Base-by-base conservation (phyloP, 2,113 vertebrate genomes). In the Lontra canadensis region DNA sequence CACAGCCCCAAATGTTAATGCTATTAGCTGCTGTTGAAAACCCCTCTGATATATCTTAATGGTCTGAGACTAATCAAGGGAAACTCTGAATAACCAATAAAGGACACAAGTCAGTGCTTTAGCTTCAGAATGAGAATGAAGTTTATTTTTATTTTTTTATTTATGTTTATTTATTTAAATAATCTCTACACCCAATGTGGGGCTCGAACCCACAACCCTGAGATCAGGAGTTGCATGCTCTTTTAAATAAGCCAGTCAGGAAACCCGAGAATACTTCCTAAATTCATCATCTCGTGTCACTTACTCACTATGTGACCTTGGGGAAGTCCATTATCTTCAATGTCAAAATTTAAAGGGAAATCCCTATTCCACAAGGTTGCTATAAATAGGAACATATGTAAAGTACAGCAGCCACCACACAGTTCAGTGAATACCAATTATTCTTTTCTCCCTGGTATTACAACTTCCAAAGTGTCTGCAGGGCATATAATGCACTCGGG, bases 51-150 rank as follows among this genome's bases (percentile, higher is more conserved):
- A 57, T 23, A 93, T 31, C 42, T 90, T 63, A 94, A 87, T 59
- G 47, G 47, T 79, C 84, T 61, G 29, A 88, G 21, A 79, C 57
- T 87, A 93, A 95, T 15, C 23, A 97, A 95, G 3, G 95, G 44
- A 94, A 88, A 93, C 57, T 15, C 25, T 73, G 55, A 96, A n/a
- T 84, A 88, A 96, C 29, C 79, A 92, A 95, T 79, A 80, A 20
- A 57, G 1, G 12, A 92, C 15, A 39, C 26, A 79, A 80, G 49
- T 65, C 59, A 13, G n/a, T 59, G 39, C 55, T 65, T 82, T 17
- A 94, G 80, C 57, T 90, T 92, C 21, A 94, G 49, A 94, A 88
- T 71, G n/a, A 95, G 39, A 90, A 0, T 73, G 34, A 69, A 69
- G 67, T 69, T 69, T 69, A n/a, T 69, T 20, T 69, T 69, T 69